phyloP scores from a whole-genome alignment of 2,113 vertebrate species.

The Phalacrocorax carbo region DNA sequence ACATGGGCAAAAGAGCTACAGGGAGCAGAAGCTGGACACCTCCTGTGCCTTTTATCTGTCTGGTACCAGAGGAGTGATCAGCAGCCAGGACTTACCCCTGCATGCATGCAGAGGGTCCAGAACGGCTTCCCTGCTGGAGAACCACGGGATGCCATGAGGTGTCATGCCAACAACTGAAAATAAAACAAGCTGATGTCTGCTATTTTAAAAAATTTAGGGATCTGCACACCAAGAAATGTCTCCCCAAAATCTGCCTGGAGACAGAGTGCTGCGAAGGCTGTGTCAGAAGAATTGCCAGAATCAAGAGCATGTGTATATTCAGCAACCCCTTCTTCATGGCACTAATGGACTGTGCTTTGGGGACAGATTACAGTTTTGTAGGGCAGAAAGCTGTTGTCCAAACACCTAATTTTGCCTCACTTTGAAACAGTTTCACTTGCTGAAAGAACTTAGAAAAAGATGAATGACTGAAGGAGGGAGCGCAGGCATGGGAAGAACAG shows the following conservation, averaged over 20 bases:
- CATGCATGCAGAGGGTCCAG: background rate
- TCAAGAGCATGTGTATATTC: rapidly evolving
- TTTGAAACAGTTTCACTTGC: background rate
- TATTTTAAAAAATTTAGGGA: background rate
- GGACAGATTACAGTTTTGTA: background rate
- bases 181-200: background rate
- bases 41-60: rapidly evolving
- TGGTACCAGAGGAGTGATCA: background rate
- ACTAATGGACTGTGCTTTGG: background rate
- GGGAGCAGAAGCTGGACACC: background rate
- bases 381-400: background rate
- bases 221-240: background rate
- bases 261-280: background rate
- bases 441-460: background rate
- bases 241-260: background rate
- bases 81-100: background rate
- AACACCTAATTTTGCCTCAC: background rate
- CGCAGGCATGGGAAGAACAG: background rate
- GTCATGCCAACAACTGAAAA: background rate
- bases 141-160: background rate
- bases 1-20: background rate
- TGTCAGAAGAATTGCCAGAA: background rate
- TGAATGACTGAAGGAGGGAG: background rate
- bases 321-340: background rate
- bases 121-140: background rate